Conservation (phyloP, 2,888 invertebrate genomes). For the Busseola fusca region DNA sequence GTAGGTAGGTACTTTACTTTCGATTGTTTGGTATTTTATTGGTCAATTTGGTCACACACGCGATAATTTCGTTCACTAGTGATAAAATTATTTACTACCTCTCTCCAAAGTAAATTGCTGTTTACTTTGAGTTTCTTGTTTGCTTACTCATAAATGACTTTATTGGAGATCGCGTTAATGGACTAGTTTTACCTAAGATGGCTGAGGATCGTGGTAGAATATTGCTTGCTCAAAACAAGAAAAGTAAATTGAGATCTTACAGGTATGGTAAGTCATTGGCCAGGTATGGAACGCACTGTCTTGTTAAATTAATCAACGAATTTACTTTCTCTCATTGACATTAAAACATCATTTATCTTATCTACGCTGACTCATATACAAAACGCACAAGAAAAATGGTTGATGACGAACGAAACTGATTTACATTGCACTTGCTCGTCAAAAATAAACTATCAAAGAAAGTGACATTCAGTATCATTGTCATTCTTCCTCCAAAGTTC, state of each 20-base stretch:
- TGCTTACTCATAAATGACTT: constrained; percentile 27
- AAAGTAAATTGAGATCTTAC: not conserved
- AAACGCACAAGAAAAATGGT: constrained; percentile 25
- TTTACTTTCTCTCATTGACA: constrained; percentile 27
- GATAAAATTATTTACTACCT: constrained; percentile 47
- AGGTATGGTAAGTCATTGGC: not conserved
- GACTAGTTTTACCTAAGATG: constrained; percentile 3
- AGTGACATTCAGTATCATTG: constrained; percentile 56
- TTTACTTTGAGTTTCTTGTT: constrained; percentile 26
- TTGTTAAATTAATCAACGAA: not conserved
- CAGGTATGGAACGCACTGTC: not conserved
- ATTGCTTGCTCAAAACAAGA: not conserved
- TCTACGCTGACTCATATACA: not conserved
- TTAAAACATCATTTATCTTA: constrained; percentile 7
- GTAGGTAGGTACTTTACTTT: constrained; percentile 66
- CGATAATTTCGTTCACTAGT: constrained; percentile 62
- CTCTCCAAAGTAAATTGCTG: constrained; percentile 42
- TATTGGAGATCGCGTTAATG: constrained; percentile 24
- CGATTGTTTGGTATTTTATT: constrained; percentile 61
- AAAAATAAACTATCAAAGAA: constrained; percentile 52
- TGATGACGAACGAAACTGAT: constrained; percentile 38
- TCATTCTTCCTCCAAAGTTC: constrained; percentile 55
- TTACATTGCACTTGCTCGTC: constrained; percentile 22
- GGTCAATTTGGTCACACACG: constrained; percentile 57
- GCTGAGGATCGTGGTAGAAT: too few species aligned